These are phyloP conservation scores for Sylvilagus bachmani DNA, from an alignment of 2,113 vertebrate genomes.

Conservation along the genomic window DNA sequence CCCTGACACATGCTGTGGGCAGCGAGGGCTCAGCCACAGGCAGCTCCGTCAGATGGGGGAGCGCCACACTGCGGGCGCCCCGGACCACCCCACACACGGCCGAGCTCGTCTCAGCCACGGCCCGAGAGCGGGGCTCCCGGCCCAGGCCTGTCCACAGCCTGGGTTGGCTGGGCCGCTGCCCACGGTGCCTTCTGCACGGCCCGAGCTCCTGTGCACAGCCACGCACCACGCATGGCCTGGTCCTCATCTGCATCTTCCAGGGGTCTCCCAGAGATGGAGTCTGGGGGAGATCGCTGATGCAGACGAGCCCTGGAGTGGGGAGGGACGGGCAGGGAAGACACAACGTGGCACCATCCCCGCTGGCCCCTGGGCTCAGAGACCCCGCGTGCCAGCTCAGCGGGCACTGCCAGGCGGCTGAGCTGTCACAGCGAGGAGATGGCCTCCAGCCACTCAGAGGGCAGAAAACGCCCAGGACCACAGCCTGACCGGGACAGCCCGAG, in stretches of 20 bases:
- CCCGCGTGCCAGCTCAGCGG: too few relatives aligned
- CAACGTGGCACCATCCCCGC: too few relatives aligned
- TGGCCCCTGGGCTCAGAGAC: too few relatives aligned
- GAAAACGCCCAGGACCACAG: not conserved
- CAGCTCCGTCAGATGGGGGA: too few relatives aligned
- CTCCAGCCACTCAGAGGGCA: not conserved
- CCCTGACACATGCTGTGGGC: rapidly evolving
- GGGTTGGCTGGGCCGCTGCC: not conserved
- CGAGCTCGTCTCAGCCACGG: too few relatives aligned
- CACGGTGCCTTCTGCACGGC: not conserved
- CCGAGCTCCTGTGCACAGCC: too few relatives aligned
- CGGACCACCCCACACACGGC: too few relatives aligned
- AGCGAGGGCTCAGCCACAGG: rapidly evolving
- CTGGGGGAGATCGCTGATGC: not conserved
- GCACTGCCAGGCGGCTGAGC: not conserved
- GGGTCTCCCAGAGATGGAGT: not conserved
- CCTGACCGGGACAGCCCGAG: too few relatives aligned
- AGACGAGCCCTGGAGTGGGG: not conserved
- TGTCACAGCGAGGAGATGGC: rapidly evolving
- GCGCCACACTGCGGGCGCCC: too few relatives aligned
- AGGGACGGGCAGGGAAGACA: not conserved
- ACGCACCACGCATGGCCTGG: too few relatives aligned
- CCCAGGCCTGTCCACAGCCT: not conserved
- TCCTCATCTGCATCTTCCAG: not conserved
- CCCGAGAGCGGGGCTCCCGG: rapidly evolving